These are phyloP conservation scores for Drosophila emarginata DNA, from an alignment of 2,888 invertebrate genomes.

Conservation along the genomic window DNA sequence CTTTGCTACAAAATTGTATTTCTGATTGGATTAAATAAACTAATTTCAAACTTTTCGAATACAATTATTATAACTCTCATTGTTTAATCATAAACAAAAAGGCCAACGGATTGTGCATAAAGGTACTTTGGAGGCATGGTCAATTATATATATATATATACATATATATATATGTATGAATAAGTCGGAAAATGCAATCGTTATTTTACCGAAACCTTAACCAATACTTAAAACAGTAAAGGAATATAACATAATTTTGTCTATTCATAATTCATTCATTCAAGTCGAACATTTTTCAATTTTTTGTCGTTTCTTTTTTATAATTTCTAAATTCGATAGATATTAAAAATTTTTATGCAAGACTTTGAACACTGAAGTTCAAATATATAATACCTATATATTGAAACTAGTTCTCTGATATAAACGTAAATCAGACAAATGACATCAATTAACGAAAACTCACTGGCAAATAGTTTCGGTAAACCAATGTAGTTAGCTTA, in stretches of 20 bases:
- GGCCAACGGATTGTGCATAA: constrained; percentile 61
- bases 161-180: constrained; percentile 5
- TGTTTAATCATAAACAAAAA: constrained; percentile 44
- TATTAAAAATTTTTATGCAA: neutral
- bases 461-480: neutral
- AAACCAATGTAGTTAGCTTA: too few species aligned
- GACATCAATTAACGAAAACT: neutral
- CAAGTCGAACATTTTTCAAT: too few species aligned
- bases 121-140: constrained; percentile 60
- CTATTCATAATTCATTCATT: too few species aligned
- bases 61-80: constrained; percentile 3
- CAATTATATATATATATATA: constrained; percentile 7
- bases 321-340: neutral
- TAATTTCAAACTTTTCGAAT: neutral
- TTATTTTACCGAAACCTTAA: neutral
- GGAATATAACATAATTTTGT: too few species aligned
- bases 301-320: too few species aligned
- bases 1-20: neutral
- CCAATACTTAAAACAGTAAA: neutral
- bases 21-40: neutral
- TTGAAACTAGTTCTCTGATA: too few species aligned
- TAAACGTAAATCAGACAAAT: too few species aligned
- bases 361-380: neutral
- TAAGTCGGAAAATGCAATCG: neutral
- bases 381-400: too few species aligned